phyloP scores from a whole-genome alignment of 2,797 vertebrate species.

The Monodelphis domestica region DNA sequence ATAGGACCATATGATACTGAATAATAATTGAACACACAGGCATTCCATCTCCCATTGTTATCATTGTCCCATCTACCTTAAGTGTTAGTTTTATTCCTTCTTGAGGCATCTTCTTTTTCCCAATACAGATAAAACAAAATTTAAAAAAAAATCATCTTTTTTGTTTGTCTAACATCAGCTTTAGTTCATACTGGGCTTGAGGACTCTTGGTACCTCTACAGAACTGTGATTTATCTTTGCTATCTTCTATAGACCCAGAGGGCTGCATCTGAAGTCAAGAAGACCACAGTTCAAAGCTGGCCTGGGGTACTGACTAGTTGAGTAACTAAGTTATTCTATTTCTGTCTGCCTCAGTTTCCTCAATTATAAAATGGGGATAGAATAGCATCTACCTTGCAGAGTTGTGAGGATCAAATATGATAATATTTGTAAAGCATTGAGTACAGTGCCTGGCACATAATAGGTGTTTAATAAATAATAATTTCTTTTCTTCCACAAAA shows the following conservation, averaged over 20 bases:
- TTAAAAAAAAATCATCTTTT: neutral
- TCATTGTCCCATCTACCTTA: neutral
- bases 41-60: neutral
- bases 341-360: too few relatives aligned
- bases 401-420: too few relatives aligned
- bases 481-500: too few relatives aligned
- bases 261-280: neutral
- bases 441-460: too few relatives aligned
- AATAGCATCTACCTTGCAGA: too few relatives aligned
- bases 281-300: neutral
- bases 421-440: too few relatives aligned
- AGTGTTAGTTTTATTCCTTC: neutral
- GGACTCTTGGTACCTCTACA: neutral
- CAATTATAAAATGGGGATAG: too few relatives aligned
- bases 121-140: neutral
- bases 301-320: neutral
- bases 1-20: neutral
- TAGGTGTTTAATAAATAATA: too few relatives aligned
- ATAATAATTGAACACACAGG: neutral
- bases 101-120: neutral
- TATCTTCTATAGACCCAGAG: neutral
- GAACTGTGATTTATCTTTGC: neutral
- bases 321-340: too few relatives aligned
- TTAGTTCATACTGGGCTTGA: neutral
- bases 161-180: neutral